phyloP scores from a whole-genome alignment of 2,113 vertebrate genomes.

The Anser cygnoides region DNA sequence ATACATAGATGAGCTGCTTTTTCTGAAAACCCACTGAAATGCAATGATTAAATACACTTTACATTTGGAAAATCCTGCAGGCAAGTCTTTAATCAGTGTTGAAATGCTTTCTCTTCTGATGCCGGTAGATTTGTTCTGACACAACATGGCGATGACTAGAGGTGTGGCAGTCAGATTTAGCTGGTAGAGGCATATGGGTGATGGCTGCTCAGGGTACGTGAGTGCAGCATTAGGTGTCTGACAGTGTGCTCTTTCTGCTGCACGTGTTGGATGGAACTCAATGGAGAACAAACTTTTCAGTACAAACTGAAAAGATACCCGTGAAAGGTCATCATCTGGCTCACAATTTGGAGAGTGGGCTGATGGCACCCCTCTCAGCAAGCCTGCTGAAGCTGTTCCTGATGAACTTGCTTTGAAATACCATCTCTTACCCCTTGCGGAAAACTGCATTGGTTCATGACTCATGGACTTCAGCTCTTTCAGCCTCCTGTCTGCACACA shows the following conservation, averaged over 20 bases:
- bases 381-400: neutral
- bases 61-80: conserved; percentile 34
- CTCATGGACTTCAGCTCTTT: neutral
- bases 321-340: neutral
- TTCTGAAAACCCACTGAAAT: conserved; percentile 19
- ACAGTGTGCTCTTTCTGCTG: neutral
- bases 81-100: neutral
- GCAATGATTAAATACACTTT: neutral
- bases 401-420: neutral
- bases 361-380: neutral
- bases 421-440: neutral
- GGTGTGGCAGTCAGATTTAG: neutral
- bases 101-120: conserved; percentile 2
- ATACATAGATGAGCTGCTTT: neutral
- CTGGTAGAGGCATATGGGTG: neutral
- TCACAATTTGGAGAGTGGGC: neutral
- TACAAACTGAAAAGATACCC: neutral
- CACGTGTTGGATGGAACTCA: conserved; percentile 3
- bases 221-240: neutral
- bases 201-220: neutral
- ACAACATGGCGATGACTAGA: neutral
- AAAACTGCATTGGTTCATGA: neutral
- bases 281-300: neutral
- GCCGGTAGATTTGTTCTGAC: conserved; percentile 31
- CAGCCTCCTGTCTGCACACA: neutral